Base-by-base conservation (phyloP, 2,888 invertebrate species). In the Pollenia angustigena region DNA sequence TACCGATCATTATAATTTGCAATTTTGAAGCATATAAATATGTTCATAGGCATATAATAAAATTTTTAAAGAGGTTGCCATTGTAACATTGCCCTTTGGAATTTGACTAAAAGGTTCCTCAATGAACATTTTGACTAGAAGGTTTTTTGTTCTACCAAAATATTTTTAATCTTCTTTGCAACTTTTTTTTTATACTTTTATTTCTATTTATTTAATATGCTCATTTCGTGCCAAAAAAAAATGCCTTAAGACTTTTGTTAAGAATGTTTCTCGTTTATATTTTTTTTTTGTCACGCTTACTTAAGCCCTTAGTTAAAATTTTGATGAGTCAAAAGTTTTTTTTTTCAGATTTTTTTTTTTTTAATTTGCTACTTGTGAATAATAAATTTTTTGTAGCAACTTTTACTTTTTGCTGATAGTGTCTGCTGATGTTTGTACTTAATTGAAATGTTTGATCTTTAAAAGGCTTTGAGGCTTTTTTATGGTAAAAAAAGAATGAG, bases 401-500 rank as follows among this genome's bases (percentile, higher is more conserved):
- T 50, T 46, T 56, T 62, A 14, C 48, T 64, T 81, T 71, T 48
- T 48, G n/a, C 52, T 76, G 8, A 42, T 40, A 69, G 6, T 44
- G 69, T 69, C 71, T 81, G 56, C 68, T 81, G 74, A 62, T 85
- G 79, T 82, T 82, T 86, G 74, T 69, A 42, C 82, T 86, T 91
- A 91, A 91, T 91, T 91, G 91, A 91, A 91, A 91, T 89, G 89
- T 91, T 91, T 91, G 91, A 91, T 91, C 90, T 91, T 91, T 90
- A 91, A 90, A 91, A 91, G 91, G 91, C 91, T 91, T 91, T 90
- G 89, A 90, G 90, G 90, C 89, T 89, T 88, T 89, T 83, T 83
- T 69, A 50, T 48, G 72, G 68, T 48, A 68, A 72, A 54, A 81
- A 68, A 72, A 60, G 76, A 81, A 40, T 48, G 56, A 9, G 12